phyloP scores from a whole-genome alignment of 2,113 vertebrate species.

The Oenanthe oenanthe region DNA sequence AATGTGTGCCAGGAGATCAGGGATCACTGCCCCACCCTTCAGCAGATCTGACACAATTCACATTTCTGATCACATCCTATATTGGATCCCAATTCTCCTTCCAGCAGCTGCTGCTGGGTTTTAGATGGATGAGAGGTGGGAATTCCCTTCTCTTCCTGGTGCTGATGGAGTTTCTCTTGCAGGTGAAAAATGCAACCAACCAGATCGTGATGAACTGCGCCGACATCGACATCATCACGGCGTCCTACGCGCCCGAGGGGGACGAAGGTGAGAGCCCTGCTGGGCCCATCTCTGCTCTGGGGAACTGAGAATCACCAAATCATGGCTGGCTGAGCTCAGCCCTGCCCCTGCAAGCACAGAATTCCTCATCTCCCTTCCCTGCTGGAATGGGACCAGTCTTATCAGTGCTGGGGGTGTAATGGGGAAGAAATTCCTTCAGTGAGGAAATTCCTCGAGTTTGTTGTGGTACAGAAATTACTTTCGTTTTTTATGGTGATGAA shows the following conservation, averaged over 20 bases:
- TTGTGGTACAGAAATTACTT: neutral
- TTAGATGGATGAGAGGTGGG: neutral
- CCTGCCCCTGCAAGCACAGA: neutral
- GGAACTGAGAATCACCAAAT: no score
- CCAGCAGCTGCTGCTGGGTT: no score
- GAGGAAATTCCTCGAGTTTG: neutral
- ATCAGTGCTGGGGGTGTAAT: neutral
- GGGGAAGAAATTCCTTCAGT: neutral
- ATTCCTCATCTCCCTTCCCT: neutral
- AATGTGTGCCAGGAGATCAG: no score
- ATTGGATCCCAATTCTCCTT: no score
- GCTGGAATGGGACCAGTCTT: neutral
- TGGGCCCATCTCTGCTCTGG: neutral
- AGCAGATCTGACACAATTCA: no score
- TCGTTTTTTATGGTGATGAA: neutral
- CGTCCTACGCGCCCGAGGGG: conserved; percentile 91
- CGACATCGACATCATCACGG: conserved; percentile 99
- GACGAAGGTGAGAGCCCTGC: conserved; percentile 85
- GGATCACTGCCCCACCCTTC: no score
- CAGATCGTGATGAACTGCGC: conserved; percentile 99
- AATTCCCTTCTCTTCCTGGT: neutral
- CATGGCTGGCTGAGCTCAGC: neutral
- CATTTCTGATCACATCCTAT: no score
- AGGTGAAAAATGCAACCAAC: conserved; percentile 95
- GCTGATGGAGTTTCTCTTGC: conserved; percentile 44